Evolutionary conservation across 37 sponge, comb jelly and placozoan species (phyloP).

Genomic region (Hexactinellida sp.): DNA sequence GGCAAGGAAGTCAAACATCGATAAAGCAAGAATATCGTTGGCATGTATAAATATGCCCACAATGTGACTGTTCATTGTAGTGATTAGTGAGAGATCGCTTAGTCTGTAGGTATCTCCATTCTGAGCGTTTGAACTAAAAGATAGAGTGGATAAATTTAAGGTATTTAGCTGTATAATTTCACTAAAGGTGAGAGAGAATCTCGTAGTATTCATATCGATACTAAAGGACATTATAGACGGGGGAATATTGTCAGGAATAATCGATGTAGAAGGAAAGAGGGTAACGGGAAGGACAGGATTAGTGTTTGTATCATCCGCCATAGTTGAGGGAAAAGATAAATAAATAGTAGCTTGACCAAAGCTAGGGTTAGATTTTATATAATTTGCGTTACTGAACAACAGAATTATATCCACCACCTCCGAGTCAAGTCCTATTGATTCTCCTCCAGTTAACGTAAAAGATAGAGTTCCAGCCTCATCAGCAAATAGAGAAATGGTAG

Average conservation of each 20-base stretch:
- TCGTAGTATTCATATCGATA: slow-evolving; percentile 48
- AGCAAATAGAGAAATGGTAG: slow-evolving; percentile 44
- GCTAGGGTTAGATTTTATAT: background rate
- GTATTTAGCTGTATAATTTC: slow-evolving; percentile 20
- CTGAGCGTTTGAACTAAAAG: background rate
- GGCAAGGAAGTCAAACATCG: background rate
- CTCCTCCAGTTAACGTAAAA: background rate
- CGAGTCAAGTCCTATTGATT: background rate
- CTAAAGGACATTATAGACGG: slow-evolving; percentile 34
- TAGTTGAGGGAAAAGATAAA: slow-evolving; percentile 32
- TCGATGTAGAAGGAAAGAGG: slow-evolving; percentile 6
- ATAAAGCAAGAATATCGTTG: background rate
- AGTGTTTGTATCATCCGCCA: slow-evolving; percentile 48
- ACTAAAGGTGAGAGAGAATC: slow-evolving; percentile 33
- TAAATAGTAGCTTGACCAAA: slow-evolving; percentile 21
- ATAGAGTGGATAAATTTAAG: background rate
- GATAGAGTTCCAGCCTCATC: slow-evolving; percentile 19
- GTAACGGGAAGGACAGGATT: slow-evolving; percentile 14
- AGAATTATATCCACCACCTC: background rate
- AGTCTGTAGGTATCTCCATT: background rate
- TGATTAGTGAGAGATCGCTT: background rate
- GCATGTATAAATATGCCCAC: background rate
- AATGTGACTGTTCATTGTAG: background rate
- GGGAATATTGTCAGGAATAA: slow-evolving; percentile 46
- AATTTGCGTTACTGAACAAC: background rate